A percentile compares a stretch with the other conserved stretches of the same genome.
These are phyloP conservation scores for Corythaixoides concolor DNA, from an alignment of 2,113 vertebrate genomes.

Conservation along the genomic window DNA sequence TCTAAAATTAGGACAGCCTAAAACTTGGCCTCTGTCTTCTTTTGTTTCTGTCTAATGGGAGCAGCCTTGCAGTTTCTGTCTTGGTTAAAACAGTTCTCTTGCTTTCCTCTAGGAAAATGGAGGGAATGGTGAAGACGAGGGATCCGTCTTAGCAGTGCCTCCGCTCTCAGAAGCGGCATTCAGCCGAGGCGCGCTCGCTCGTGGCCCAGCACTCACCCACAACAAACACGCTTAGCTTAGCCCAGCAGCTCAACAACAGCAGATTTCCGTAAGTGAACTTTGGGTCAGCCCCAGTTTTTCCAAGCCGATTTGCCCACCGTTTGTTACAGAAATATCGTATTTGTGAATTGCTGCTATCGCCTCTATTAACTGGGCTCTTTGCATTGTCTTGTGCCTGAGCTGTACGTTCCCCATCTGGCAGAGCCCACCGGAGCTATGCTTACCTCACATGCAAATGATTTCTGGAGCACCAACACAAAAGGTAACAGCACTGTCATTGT, in stretches of 20 bases:
- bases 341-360: background rate
- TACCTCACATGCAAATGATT: background rate
- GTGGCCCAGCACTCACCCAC: background rate
- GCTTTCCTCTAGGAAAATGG: background rate
- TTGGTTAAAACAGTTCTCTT: background rate
- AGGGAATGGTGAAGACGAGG: background rate
- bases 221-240: background rate
- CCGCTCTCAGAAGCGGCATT: background rate
- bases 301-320: background rate
- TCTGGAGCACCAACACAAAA: background rate
- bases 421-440: background rate
- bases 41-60: background rate
- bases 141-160: background rate
- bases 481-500: background rate
- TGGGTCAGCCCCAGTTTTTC: background rate
- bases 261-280: background rate
- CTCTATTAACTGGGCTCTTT: background rate
- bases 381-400: background rate
- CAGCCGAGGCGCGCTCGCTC: background rate
- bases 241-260: background rate
- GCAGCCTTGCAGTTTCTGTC: background rate
- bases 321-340: background rate
- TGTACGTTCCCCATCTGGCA: conserved; percentile 14
- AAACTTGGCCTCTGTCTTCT: background rate
- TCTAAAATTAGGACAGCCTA: conserved; percentile 29